Percentiles rank a stretch among this genome's conserved stretches.
phyloP scores from a whole-genome alignment of 2,888 invertebrate species.

The Cinara cedri region DNA sequence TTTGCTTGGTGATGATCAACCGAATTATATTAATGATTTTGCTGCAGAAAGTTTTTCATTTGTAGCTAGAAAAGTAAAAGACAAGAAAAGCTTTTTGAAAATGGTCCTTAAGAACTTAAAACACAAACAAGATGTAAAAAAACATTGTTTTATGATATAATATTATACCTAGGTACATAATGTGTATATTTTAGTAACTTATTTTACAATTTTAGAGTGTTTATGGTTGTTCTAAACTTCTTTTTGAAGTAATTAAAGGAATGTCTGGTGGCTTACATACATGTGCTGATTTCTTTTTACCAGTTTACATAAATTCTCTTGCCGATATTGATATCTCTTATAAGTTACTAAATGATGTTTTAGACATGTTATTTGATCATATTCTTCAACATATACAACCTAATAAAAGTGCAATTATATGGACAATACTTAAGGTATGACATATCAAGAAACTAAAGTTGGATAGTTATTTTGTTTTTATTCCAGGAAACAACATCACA shows the following conservation, averaged over 20 bases:
- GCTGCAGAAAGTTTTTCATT: constrained; percentile 96
- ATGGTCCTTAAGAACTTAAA: constrained; percentile 73
- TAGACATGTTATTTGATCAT: constrained; percentile 71
- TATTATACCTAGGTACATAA: constrained; percentile 11
- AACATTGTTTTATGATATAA: neutral
- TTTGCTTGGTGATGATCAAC: constrained; percentile 77
- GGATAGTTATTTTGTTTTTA: constrained; percentile 60
- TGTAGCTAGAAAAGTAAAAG: constrained; percentile 85
- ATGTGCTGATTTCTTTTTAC: constrained; percentile 75
- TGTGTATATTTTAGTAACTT: constrained; percentile 55
- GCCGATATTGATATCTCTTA: constrained; percentile 66
- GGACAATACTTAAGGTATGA: constrained; percentile 67
- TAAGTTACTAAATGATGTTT: constrained; percentile 69
- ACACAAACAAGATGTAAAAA: constrained; percentile 72
- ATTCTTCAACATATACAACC: constrained; percentile 70
- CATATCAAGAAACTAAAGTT: constrained; percentile 61
- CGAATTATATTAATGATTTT: constrained; percentile 87
- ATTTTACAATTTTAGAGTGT: constrained; percentile 68
- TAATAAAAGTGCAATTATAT: constrained; percentile 72
- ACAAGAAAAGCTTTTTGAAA: constrained; percentile 76
- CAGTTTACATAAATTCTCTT: constrained; percentile 71
- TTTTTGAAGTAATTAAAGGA: constrained; percentile 88
- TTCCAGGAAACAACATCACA: constrained; percentile 48
- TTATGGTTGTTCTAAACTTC: constrained; percentile 80
- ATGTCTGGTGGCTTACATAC: constrained; percentile 85